Conservation (phyloP, 2,113 vertebrate species). For the Cebidichthys violaceus region DNA sequence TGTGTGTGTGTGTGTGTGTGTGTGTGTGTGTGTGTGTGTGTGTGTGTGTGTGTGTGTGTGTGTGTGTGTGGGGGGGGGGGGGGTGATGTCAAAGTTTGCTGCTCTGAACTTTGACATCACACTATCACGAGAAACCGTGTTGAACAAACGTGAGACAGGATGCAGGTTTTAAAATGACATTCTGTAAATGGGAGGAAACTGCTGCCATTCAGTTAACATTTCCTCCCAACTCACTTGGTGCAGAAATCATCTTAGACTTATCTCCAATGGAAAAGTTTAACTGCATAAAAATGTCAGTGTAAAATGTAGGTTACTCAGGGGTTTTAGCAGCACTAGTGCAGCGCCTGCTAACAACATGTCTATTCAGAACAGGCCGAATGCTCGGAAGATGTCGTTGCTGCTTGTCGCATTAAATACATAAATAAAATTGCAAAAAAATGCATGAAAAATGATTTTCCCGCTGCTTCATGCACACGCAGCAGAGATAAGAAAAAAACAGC, state of each 20-base stretch:
- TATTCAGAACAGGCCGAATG: background rate
- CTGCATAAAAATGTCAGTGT: background rate
- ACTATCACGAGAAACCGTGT: constrained; percentile 37
- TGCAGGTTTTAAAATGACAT: constrained; percentile 29
- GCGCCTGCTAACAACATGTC: too few species aligned
- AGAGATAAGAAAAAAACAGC: background rate
- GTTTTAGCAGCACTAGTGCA: background rate
- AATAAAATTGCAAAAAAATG: too few species aligned
- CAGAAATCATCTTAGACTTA: background rate
- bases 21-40: background rate
- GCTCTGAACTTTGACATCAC: constrained; percentile 50
- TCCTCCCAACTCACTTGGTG: background rate
- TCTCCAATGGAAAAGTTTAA: background rate
- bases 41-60: constrained; percentile 21
- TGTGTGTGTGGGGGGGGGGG: background rate
- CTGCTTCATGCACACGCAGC: background rate
- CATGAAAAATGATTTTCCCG: too few species aligned
- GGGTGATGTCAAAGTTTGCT: background rate
- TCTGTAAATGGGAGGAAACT: constrained; percentile 1
- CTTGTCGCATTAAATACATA: too few species aligned
- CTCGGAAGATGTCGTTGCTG: too few species aligned
- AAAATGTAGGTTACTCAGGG: background rate
- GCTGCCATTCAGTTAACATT: background rate
- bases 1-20: constrained; percentile 2
- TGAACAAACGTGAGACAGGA: constrained; percentile 54